These are phyloP conservation scores for Mormyrus iriodes DNA, from an alignment of 2,113 vertebrate species.

Conservation along the genomic window DNA sequence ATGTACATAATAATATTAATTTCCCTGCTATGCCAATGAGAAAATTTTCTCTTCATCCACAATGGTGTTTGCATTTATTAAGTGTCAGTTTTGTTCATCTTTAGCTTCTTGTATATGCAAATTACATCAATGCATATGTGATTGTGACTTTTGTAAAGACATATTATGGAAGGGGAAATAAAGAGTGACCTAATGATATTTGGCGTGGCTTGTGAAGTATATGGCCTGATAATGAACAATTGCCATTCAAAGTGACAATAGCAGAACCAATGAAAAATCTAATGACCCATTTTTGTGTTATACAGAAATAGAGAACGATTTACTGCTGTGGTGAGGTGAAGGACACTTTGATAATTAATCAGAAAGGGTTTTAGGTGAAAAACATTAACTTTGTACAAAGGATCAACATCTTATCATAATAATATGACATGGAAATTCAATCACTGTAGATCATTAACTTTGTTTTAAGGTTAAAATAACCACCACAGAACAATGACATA, in stretches of 20 bases:
- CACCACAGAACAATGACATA: background rate
- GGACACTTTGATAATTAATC: background rate
- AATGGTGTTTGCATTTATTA: background rate
- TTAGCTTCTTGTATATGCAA: background rate
- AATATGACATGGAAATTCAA: background rate
- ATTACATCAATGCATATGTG: background rate
- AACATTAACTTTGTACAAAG: background rate
- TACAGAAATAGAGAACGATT: background rate
- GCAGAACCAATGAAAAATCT: background rate
- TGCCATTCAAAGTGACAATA: background rate
- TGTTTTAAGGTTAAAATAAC: background rate
- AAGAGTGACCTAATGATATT: background rate
- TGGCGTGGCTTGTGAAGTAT: background rate
- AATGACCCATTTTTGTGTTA: conserved; percentile 2
- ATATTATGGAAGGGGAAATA: background rate
- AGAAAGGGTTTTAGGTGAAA: background rate
- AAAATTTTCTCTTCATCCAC: background rate
- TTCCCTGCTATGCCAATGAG: background rate
- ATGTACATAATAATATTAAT: background rate
- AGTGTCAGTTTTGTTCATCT: background rate
- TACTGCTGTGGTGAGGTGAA: background rate
- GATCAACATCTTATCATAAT: background rate
- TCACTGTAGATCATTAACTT: background rate
- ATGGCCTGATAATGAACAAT: background rate
- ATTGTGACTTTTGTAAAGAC: background rate